Evolutionary conservation across 1,140 invertebrate genomes (phyloP).

Genomic region (Hypsibius dujardini): DNA sequence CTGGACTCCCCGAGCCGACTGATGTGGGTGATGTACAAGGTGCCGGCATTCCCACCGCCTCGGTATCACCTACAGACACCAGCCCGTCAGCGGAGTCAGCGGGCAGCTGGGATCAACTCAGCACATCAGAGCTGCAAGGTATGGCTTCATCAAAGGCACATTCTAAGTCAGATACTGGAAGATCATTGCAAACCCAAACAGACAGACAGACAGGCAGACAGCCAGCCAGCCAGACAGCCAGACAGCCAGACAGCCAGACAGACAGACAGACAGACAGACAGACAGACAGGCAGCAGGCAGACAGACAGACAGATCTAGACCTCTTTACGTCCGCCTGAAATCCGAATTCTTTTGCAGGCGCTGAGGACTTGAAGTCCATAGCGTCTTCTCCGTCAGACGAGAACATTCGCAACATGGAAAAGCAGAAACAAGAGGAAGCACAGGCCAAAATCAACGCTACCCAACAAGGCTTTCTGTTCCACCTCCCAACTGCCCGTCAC

Average conservation of each 20-base stretch:
- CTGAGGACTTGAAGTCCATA: not conserved
- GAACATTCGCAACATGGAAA: not conserved
- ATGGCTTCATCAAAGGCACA: not conserved
- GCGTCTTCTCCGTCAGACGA: not conserved
- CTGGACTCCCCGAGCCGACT: constrained; percentile 17
- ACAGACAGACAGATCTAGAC: too few relatives aligned
- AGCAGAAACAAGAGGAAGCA: not conserved
- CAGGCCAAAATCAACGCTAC: not conserved
- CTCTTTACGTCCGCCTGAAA: not conserved
- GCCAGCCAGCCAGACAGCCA: too few relatives aligned
- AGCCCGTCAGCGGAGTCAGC: not conserved
- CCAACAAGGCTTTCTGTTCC: not conserved
- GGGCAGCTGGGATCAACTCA: constrained; percentile 10
- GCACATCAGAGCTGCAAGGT: not conserved
- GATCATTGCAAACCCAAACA: too few relatives aligned
- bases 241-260: too few relatives aligned
- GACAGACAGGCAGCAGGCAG: too few relatives aligned
- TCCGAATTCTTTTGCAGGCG: not conserved
- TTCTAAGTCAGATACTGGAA: too few relatives aligned
- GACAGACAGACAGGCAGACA: too few relatives aligned
- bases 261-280: too few relatives aligned
- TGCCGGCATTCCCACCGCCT: not conserved
- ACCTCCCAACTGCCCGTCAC: not conserved
- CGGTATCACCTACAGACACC: not conserved
- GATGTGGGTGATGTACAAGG: constrained; percentile 15